Evolutionary conservation across 2,797 vertebrate species (phyloP).

Genomic region (Peromyscus nudipes): DNA sequence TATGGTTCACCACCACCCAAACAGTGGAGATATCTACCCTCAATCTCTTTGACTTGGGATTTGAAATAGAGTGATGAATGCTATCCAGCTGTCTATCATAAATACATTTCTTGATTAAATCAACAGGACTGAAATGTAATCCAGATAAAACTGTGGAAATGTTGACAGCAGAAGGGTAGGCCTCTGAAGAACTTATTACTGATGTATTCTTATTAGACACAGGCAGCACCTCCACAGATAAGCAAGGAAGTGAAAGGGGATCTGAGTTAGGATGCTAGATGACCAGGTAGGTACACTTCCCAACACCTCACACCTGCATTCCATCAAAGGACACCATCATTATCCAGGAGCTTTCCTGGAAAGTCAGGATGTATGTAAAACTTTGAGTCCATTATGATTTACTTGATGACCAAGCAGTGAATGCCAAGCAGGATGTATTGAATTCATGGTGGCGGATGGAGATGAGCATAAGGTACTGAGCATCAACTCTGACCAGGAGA

Average conservation of each 20-base stretch:
- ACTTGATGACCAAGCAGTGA: constrained; percentile 4
- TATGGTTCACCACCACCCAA: constrained; percentile 69
- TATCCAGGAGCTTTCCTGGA: background rate
- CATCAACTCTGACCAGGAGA: background rate
- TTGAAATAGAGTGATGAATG: constrained; percentile 77
- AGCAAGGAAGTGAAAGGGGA: background rate
- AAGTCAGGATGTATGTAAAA: background rate
- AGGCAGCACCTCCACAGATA: background rate
- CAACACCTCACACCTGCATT: background rate
- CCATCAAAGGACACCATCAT: background rate
- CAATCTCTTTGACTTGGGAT: constrained; percentile 76
- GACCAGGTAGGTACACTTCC: background rate
- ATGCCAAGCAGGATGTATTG: background rate
- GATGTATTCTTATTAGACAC: background rate
- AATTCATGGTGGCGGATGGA: background rate
- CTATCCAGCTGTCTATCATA: constrained; percentile 70
- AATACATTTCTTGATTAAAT: constrained; percentile 81
- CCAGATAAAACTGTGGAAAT: constrained; percentile 53
- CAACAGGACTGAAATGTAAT: constrained; percentile 50
- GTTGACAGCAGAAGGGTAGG: constrained; percentile 41
- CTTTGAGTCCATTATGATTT: constrained; percentile 5
- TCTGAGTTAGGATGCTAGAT: background rate
- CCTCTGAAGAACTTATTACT: background rate
- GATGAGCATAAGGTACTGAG: background rate
- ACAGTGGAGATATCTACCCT: constrained; percentile 63